Evolutionary conservation across 2,113 vertebrate genomes (phyloP).

Genomic region (Mustela nigripes): DNA sequence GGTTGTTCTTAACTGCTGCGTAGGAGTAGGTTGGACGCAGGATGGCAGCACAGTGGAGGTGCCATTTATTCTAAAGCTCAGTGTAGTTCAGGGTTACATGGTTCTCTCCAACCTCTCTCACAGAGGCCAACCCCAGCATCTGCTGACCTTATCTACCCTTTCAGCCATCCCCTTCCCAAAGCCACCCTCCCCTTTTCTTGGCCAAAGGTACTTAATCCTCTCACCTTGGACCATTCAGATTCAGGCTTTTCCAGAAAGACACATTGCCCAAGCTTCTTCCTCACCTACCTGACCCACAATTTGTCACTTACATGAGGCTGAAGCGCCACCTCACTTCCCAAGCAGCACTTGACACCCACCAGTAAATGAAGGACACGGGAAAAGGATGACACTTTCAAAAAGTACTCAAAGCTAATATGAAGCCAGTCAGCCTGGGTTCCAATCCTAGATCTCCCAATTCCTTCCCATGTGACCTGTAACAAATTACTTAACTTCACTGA

Average conservation of each 20-base stretch:
- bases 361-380: neutral
- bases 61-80: neutral
- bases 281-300: neutral
- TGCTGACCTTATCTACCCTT: neutral
- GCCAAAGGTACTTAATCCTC: neutral
- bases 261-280: neutral
- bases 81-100: neutral
- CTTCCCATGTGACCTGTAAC: neutral
- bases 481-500: conserved; percentile 21
- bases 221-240: neutral
- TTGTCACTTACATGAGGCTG: neutral
- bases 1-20: neutral
- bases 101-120: neutral
- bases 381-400: neutral
- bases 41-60: neutral
- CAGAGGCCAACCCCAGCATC: neutral
- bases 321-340: neutral
- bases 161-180: neutral
- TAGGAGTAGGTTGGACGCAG: neutral
- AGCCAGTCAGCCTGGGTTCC: neutral
- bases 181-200: neutral
- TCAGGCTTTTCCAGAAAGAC: neutral
- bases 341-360: neutral
- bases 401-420: neutral
- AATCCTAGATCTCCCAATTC: neutral